Base-by-base conservation (phyloP, 2,888 invertebrate genomes). In the Latrodectus elegans region DNA sequence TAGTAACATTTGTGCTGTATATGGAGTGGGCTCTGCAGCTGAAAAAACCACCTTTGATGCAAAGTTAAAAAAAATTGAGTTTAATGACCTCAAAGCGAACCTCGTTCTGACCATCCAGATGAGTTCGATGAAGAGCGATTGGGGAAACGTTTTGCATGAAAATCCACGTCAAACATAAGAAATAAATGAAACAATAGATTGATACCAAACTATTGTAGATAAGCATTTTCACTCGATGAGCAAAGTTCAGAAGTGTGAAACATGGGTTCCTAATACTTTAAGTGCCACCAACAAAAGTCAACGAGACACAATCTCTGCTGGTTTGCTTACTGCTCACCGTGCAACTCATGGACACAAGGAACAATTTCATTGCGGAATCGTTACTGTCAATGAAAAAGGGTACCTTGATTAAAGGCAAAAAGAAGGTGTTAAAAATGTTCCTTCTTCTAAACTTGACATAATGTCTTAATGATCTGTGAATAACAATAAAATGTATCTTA, bases 71-170 rank as follows among this genome's bases (percentile, higher is more conserved):
- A 4, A 55, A 55, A 55, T 55, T 55, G 1, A 12, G 55, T 12
- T 14, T n/a, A n/a, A n/a, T n/a, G n/a, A n/a, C n/a, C 14, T 55
- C 14, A 55, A 67, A 67, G 4, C n/a, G 67, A 8, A 67, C 67
- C 72, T 49, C 8, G n/a, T 6, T 72, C 72, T 51, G 72, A 49
- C 51, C 8, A 9, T 72, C 52, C 72, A 38, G 51, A 51, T 72
- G 72, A 38, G 51, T 72, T 26, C 12, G 72, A 72, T 17, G 49
- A 49, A 72, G 11, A 26, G 38, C 72, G 4, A 72, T 72, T 49
- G n/a, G 22, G 10, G 10, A 52, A 52, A 72, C n/a, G 4, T 72
- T 72, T 4, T 4, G 14, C 72, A 49, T n/a, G 72, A 72, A 72
- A 72, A 72, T 51, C 26, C 8, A 26, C 49, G 72, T 72, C 72